These are phyloP conservation scores for Malthinus seriepunctatus DNA, from an alignment of 2,888 invertebrate genomes.

Conservation along the genomic window DNA sequence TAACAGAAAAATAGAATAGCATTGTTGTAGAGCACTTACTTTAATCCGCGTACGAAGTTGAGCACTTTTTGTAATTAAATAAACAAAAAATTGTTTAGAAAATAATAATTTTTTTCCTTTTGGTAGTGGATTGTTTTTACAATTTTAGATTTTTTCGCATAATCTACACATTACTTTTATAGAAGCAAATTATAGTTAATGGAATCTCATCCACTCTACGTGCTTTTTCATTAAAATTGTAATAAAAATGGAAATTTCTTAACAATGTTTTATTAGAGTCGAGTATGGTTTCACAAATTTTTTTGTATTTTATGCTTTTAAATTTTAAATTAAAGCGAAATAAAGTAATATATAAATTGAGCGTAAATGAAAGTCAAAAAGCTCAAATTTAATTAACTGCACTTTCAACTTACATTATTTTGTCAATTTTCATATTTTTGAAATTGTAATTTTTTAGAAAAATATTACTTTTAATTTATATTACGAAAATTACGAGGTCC, in stretches of 20 bases:
- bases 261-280: constrained; percentile 25
- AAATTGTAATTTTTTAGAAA: too few relatives aligned
- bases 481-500: too few relatives aligned
- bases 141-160: constrained; percentile 31
- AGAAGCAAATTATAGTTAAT: constrained; percentile 41
- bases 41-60: too few relatives aligned
- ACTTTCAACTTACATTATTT: too few relatives aligned
- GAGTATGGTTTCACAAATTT: constrained; percentile 15
- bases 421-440: too few relatives aligned
- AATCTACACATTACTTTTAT: constrained; percentile 39
- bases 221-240: constrained; percentile 45
- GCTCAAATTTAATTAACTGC: too few relatives aligned
- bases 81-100: background rate
- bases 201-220: constrained; percentile 41
- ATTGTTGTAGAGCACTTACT: too few relatives aligned
- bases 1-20: too few relatives aligned
- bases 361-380: too few relatives aligned
- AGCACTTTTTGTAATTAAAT: background rate
- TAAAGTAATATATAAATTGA: background rate
- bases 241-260: constrained; percentile 46
- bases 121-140: constrained; percentile 12
- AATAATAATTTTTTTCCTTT: background rate
- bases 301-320: background rate
- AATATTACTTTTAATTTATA: too few relatives aligned
- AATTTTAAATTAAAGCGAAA: background rate